A percentile compares a stretch with the other conserved stretches of the same genome.
Evolutionary conservation across 30 jellyfish, hydroid and myxozoan genomes (phyloP).

Genomic region (Aurelia sp.): DNA sequence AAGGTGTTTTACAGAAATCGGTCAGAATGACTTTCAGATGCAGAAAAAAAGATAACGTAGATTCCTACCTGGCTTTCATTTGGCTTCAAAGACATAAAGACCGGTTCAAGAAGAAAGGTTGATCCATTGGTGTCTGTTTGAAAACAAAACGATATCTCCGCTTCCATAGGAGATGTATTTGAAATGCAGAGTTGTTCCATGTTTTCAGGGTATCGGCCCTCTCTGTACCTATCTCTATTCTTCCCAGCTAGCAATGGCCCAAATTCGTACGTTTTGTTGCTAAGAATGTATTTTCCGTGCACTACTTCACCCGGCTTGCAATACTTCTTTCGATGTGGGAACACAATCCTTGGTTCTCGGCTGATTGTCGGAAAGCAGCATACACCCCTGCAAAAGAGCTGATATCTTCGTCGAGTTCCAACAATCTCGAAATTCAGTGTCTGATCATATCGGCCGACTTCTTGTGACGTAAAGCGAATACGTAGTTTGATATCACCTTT

Average conservation of each 20-base stretch:
- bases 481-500: slow-evolving; percentile 65
- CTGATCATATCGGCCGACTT: slow-evolving; percentile 92
- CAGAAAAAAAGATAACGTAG: too few species aligned
- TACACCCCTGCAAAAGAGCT: slow-evolving; percentile 93
- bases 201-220: slow-evolving; percentile 97
- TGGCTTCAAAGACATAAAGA: slow-evolving; percentile 73
- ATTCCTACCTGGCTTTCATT: slow-evolving; percentile 86
- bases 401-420: slow-evolving; percentile 95
- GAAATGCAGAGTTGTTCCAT: slow-evolving; percentile 89
- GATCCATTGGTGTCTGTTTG: slow-evolving; percentile 92
- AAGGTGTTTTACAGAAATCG: too few species aligned
- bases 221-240: slow-evolving; percentile 96
- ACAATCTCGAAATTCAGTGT: slow-evolving; percentile 89
- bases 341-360: slow-evolving; percentile 95
- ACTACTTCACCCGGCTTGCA: slow-evolving; percentile 90
- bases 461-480: slow-evolving; percentile 84
- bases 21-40: too few species aligned
- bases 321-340: slow-evolving; percentile 90
- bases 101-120: slow-evolving; percentile 90
- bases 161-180: slow-evolving; percentile 90
- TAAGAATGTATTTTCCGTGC: slow-evolving; percentile 79
- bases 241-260: slow-evolving; percentile 99
- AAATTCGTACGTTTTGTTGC: slow-evolving; percentile 85
- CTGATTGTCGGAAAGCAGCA: slow-evolving; percentile 96
- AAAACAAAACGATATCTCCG: slow-evolving; percentile 86